Evolutionary conservation across 2,797 vertebrate genomes (phyloP).

Genomic region (Acrossocheilus wenchowensis): DNA sequence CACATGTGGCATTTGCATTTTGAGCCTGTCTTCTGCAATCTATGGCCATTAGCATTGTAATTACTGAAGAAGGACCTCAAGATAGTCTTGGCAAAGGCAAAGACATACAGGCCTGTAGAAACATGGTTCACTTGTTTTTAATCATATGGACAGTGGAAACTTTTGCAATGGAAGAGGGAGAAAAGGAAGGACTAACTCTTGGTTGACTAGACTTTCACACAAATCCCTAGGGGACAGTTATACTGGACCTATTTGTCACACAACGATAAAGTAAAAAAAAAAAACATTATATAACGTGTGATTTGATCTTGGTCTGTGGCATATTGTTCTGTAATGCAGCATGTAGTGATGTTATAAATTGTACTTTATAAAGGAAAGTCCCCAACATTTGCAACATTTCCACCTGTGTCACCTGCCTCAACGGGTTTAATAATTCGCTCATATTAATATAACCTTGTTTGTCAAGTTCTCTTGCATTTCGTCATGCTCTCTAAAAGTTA

Average conservation of each 20-base stretch:
- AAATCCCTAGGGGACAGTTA: not conserved
- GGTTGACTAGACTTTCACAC: not conserved
- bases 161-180: not conserved
- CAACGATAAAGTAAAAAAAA: not conserved
- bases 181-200: not conserved
- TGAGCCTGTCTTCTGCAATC: constrained; percentile 45
- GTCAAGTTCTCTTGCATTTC: not conserved
- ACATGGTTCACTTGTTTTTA: not conserved
- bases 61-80: constrained; percentile 10
- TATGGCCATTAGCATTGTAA: constrained; percentile 33
- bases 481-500: not conserved
- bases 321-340: not conserved
- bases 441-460: not conserved
- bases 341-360: not conserved
- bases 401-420: not conserved
- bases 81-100: not conserved
- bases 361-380: not conserved
- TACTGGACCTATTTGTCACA: not conserved
- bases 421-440: not conserved
- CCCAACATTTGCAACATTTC: not conserved
- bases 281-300: not conserved
- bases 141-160: not conserved
- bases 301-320: not conserved
- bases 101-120: not conserved
- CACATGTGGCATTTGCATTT: constrained; percentile 66